Conservation (phyloP, 2,113 vertebrate genomes). For the Urocynchramus pylzowi region DNA sequence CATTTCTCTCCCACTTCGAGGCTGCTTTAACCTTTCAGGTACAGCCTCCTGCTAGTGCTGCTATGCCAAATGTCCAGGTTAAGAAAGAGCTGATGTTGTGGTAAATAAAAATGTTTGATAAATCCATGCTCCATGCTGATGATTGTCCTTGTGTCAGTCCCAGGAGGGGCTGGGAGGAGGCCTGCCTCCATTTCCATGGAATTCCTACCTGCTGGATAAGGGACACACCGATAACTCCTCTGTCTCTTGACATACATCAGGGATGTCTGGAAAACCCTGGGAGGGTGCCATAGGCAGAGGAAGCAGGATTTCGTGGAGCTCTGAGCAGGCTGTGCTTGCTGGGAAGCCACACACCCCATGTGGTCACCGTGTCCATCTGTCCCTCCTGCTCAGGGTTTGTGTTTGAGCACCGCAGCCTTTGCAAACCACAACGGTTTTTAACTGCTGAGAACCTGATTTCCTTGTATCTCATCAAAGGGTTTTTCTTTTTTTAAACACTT, state of each 20-base stretch:
- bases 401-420: background rate
- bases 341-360: background rate
- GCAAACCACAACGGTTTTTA: background rate
- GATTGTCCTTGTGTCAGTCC: background rate
- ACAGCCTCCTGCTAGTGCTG: background rate
- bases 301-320: background rate
- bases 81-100: background rate
- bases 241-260: background rate
- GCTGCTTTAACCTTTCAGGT: background rate
- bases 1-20: background rate
- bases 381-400: background rate
- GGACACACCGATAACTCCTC: fast-evolving
- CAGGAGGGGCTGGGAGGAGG: background rate
- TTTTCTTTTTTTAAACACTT: constrained; percentile 24
- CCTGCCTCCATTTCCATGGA: background rate
- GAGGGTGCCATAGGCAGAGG: background rate
- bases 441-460: background rate
- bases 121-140: fast-evolving
- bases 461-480: background rate
- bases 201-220: background rate
- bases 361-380: background rate
- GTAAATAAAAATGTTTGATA: background rate
- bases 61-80: background rate
- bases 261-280: background rate
- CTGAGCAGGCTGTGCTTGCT: background rate